Percentiles rank a stretch among this genome's conserved stretches.
Evolutionary conservation across 2,797 vertebrate genomes (phyloP).

Genomic region (Falco biarmicus): DNA sequence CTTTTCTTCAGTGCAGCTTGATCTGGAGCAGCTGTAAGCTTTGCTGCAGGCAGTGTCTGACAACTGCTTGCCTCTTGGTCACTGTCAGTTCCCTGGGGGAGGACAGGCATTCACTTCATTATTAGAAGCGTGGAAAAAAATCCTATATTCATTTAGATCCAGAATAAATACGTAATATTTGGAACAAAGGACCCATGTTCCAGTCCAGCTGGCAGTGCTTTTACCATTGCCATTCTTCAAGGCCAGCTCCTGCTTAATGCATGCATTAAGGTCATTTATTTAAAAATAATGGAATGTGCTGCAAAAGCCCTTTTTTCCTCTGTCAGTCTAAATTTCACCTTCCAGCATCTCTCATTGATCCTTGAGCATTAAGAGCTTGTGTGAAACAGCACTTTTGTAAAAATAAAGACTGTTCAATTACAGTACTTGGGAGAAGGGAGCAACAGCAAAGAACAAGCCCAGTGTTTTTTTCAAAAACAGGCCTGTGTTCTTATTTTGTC

Average conservation of each 20-base stretch:
- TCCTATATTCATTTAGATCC: conserved; percentile 60
- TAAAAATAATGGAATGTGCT: conserved; percentile 27
- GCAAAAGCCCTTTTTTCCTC: conserved; percentile 21
- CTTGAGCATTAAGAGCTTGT: background rate
- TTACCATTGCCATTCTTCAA: conserved; percentile 45
- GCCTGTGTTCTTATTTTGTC: background rate
- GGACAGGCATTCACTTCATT: conserved; percentile 45
- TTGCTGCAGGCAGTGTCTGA: conserved; percentile 68
- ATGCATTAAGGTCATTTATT: conserved; percentile 28
- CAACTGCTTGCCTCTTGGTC: conserved; percentile 65
- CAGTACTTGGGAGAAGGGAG: background rate
- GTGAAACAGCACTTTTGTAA: conserved; percentile 2
- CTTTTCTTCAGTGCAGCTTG: conserved; percentile 41
- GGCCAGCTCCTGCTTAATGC: conserved; percentile 5
- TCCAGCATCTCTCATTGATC: conserved; percentile 48
- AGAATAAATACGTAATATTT: conserved; percentile 56
- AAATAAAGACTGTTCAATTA: conserved; percentile 26
- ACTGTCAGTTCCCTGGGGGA: conserved; percentile 48
- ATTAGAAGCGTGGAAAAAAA: conserved; percentile 47
- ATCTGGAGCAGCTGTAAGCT: conserved; percentile 63
- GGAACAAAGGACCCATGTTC: conserved; percentile 53
- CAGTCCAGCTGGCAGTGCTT: conserved; percentile 65
- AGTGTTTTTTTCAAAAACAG: background rate
- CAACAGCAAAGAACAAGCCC: background rate
- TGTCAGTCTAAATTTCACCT: conserved; percentile 61